A percentile compares a stretch with the other conserved stretches of the same genome.
Evolutionary conservation across 2,888 invertebrate genomes (phyloP).

Genomic region (Aproaerema taeniolella): DNA sequence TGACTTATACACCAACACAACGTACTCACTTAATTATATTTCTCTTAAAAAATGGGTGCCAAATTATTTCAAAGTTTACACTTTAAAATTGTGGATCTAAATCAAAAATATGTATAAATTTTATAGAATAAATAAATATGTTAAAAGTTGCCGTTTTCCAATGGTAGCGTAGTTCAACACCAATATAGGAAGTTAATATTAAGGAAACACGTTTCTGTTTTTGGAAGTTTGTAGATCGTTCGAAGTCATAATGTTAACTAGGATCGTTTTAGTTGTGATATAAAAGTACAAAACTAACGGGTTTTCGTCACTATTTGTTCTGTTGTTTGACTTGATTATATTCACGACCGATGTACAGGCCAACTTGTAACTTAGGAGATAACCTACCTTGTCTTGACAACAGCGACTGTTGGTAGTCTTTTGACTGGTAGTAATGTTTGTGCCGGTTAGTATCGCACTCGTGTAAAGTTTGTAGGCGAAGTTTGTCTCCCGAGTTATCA

Average conservation of each 20-base stretch:
- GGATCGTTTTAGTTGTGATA: slow-evolving; percentile 53
- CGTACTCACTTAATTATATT: too few relatives aligned
- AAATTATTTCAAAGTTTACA: slow-evolving; percentile 18
- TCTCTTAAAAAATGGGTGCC: slow-evolving; percentile 22
- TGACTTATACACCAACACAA: too few relatives aligned
- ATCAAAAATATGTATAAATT: slow-evolving; percentile 13
- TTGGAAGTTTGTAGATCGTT: slow-evolving; percentile 9
- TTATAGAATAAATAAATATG: slow-evolving; percentile 9
- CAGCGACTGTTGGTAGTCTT: too few relatives aligned
- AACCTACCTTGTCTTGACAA: too few relatives aligned
- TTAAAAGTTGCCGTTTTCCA: slow-evolving; percentile 16
- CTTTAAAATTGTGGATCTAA: slow-evolving; percentile 18
- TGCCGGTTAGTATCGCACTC: too few relatives aligned
- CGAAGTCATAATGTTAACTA: slow-evolving; percentile 36
- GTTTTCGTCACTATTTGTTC: too few relatives aligned
- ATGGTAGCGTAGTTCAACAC: slow-evolving; percentile 30
- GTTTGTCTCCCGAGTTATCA: too few relatives aligned
- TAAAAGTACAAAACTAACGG: slow-evolving; percentile 64
- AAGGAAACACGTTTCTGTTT: slow-evolving; percentile 5
- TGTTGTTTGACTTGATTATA: too few relatives aligned
- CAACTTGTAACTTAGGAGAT: neutral
- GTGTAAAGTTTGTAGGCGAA: too few relatives aligned
- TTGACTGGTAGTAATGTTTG: too few relatives aligned
- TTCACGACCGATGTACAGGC: slow-evolving; percentile 1
- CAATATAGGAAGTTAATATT: slow-evolving; percentile 18